phyloP scores from a whole-genome alignment of 2,797 vertebrate genomes.

The Anniella stebbinsi region DNA sequence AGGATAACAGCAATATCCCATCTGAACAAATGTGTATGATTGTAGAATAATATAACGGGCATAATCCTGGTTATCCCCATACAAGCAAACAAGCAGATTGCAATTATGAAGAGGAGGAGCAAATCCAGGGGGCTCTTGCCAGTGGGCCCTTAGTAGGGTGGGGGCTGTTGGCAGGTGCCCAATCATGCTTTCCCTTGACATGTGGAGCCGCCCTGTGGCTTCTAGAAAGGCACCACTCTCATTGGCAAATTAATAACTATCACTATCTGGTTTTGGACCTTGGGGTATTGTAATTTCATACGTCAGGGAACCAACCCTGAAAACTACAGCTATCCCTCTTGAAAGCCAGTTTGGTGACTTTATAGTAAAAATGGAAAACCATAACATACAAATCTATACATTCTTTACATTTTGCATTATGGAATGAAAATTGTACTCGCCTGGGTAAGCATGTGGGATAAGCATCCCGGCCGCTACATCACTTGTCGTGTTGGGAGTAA shows the following conservation, averaged over 20 bases:
- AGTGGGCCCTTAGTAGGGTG: no score
- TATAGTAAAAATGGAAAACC: neutral
- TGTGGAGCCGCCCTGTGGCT: no score
- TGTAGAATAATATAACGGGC: neutral
- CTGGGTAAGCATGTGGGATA: slow-evolving; percentile 76
- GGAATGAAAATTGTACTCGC: slow-evolving; percentile 59
- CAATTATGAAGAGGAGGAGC: no score
- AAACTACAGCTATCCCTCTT: neutral
- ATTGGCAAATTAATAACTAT: neutral
- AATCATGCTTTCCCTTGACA: no score
- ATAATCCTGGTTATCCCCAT: neutral
- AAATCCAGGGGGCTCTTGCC: no score
- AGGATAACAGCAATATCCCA: neutral
- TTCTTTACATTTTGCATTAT: neutral
- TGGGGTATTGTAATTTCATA: neutral
- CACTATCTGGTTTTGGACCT: neutral
- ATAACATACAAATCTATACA: neutral
- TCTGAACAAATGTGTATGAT: neutral
- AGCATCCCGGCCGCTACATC: slow-evolving; percentile 92
- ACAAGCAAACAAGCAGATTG: neutral
- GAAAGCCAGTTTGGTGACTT: neutral
- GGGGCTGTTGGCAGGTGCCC: no score
- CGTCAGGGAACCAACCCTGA: neutral
- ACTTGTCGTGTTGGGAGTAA: slow-evolving; percentile 90
- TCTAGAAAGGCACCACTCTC: neutral